Conservation (phyloP, 1,140 invertebrate genomes). For the Saccostrea echinata region DNA sequence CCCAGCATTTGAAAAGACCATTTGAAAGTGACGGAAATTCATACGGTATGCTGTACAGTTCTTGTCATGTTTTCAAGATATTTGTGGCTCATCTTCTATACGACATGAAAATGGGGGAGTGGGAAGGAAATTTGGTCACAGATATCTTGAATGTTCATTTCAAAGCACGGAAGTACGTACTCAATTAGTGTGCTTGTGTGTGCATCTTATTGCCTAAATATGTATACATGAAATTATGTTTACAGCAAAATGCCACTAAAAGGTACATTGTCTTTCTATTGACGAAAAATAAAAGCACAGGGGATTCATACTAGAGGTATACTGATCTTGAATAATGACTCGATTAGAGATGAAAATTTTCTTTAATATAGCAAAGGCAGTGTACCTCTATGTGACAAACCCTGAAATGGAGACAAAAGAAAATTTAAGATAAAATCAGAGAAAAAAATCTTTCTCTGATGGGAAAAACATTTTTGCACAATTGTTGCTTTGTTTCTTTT, state of each 20-base stretch:
- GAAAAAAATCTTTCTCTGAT: slow-evolving; percentile 32
- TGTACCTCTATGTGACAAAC: slow-evolving; percentile 56
- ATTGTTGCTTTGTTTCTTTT: slow-evolving; percentile 64
- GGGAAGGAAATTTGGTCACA: slow-evolving; percentile 13
- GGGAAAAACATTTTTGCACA: slow-evolving; percentile 51
- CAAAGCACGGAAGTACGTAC: slow-evolving; percentile 32
- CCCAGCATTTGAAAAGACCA: slow-evolving; percentile 85
- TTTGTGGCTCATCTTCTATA: not conserved
- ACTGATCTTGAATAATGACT: not conserved
- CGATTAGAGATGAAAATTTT: not conserved
- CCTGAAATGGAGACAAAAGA: slow-evolving; percentile 43
- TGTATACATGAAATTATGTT: slow-evolving; percentile 33
- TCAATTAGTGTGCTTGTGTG: slow-evolving; percentile 46
- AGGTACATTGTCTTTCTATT: slow-evolving; percentile 60
- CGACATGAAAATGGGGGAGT: not conserved
- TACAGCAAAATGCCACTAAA: slow-evolving; percentile 51
- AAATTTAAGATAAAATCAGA: slow-evolving; percentile 26
- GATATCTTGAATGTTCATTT: not conserved
- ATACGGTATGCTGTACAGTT: slow-evolving; percentile 20
- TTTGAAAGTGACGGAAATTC: slow-evolving; percentile 81
- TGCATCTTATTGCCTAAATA: slow-evolving; percentile 40
- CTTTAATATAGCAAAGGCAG: slow-evolving; percentile 41
- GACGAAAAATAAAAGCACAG: slow-evolving; percentile 15
- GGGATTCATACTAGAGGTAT: slow-evolving; percentile 9
- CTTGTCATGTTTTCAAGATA: not conserved